A percentile compares a stretch with the other conserved stretches of the same genome.
phyloP scores from a whole-genome alignment of 2,888 invertebrate species.

The Sycophila texana region DNA sequence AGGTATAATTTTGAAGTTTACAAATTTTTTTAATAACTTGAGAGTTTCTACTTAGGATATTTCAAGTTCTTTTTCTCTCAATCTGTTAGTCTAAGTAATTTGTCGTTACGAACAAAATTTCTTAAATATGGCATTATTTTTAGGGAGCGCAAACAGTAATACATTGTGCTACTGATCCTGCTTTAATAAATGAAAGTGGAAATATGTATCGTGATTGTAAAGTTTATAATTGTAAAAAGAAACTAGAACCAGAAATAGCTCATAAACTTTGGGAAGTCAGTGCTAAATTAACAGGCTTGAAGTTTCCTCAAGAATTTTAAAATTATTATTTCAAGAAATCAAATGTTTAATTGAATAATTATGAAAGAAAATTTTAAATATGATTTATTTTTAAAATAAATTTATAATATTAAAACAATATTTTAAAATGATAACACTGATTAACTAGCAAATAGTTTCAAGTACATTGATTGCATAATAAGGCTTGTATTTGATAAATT shows the following conservation, averaged over 20 bases:
- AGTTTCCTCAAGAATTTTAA: slow-evolving; percentile 47
- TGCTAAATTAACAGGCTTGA: slow-evolving; percentile 76
- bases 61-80: too few species aligned
- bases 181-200: slow-evolving; percentile 81
- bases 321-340: slow-evolving; percentile 6
- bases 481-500: too few species aligned
- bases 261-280: slow-evolving; percentile 84
- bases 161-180: slow-evolving; percentile 84
- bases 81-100: not conserved
- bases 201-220: slow-evolving; percentile 86
- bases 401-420: too few species aligned
- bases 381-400: too few species aligned
- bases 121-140: slow-evolving; percentile 60
- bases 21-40: not conserved
- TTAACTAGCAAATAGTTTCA: too few species aligned
- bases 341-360: slow-evolving; percentile 5
- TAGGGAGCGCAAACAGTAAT: slow-evolving; percentile 89
- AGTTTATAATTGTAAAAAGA: slow-evolving; percentile 80
- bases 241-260: slow-evolving; percentile 81
- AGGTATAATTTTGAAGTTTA: slow-evolving; percentile 77
- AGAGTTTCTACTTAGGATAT: too few species aligned
- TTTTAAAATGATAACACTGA: too few species aligned
- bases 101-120: not conserved
- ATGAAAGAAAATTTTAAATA: too few species aligned
- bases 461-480: too few species aligned